These are phyloP conservation scores for Cavia aperea DNA, from an alignment of 2,113 vertebrate genomes.

Conservation along the genomic window DNA sequence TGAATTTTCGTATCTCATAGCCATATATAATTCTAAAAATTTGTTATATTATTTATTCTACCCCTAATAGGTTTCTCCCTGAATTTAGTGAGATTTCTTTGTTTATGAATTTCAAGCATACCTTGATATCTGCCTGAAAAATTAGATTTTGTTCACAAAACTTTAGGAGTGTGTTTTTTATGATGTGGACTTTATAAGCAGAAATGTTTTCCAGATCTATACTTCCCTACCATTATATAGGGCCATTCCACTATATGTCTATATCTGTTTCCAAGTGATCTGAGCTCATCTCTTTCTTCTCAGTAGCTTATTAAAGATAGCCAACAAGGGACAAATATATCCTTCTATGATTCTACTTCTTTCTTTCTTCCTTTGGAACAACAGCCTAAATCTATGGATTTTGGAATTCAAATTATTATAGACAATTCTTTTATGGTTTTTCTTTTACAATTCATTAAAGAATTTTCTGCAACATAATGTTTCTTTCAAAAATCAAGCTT, in stretches of 20 bases:
- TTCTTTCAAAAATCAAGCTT: not conserved
- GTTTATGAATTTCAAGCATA: not conserved
- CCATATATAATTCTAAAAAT: not conserved
- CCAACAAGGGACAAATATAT: not conserved
- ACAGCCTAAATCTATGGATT: not conserved
- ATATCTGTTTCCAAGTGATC: not conserved
- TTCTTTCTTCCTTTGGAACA: not conserved
- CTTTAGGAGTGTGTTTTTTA: not conserved
- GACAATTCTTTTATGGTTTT: not conserved
- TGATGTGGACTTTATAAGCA: not conserved
- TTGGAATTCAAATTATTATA: no score
- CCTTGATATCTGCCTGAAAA: not conserved
- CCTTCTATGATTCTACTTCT: not conserved
- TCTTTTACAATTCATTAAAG: not conserved
- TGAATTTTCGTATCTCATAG: not conserved
- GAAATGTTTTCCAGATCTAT: not conserved
- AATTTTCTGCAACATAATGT: not conserved
- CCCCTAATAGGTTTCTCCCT: fast-evolving
- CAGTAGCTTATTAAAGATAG: not conserved
- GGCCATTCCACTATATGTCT: not conserved
- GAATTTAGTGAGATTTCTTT: not conserved
- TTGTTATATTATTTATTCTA: not conserved
- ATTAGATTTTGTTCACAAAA: not conserved
- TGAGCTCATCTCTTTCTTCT: not conserved
- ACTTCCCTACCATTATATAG: not conserved